Evolutionary conservation across 30 jellyfish, hydroid and myxozoan species (phyloP).

Genomic region (Aurelia coerulea): DNA sequence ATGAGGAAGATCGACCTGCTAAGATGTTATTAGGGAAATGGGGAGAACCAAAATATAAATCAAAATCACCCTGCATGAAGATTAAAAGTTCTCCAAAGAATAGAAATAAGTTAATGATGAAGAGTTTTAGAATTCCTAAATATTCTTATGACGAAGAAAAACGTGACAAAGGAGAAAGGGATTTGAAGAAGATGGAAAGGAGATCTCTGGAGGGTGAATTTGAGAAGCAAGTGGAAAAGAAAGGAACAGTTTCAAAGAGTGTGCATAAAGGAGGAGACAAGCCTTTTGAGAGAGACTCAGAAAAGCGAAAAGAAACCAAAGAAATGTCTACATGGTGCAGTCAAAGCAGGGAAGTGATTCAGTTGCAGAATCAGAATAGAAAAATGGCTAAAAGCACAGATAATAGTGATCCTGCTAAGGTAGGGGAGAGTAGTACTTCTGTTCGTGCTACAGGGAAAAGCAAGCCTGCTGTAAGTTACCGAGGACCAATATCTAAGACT

Average conservation of each 20-base stretch:
- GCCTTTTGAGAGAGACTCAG: no score
- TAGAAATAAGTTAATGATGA: not conserved
- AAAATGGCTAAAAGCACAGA: not conserved
- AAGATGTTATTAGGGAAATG: not conserved
- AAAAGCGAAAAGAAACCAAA: not conserved
- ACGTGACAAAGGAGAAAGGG: not conserved
- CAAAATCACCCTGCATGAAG: not conserved
- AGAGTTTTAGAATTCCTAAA: not conserved
- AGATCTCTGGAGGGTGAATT: not conserved
- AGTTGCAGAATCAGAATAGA: no score
- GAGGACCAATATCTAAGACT: not conserved
- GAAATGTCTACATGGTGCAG: not conserved
- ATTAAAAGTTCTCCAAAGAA: not conserved
- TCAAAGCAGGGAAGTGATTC: no score
- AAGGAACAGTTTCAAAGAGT: not conserved
- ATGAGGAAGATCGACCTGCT: not conserved
- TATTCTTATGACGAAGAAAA: not conserved
- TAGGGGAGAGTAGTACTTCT: not conserved
- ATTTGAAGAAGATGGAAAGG: not conserved
- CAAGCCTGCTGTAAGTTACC: not conserved
- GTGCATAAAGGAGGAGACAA: constrained; percentile 1
- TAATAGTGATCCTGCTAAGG: not conserved
- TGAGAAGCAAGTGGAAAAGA: not conserved
- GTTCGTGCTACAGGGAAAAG: not conserved
- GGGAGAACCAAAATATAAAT: not conserved